Percentiles rank a stretch among this genome's conserved stretches.
phyloP scores from a whole-genome alignment of 1,140 invertebrate genomes.

The Paraescarpia echinospica region DNA sequence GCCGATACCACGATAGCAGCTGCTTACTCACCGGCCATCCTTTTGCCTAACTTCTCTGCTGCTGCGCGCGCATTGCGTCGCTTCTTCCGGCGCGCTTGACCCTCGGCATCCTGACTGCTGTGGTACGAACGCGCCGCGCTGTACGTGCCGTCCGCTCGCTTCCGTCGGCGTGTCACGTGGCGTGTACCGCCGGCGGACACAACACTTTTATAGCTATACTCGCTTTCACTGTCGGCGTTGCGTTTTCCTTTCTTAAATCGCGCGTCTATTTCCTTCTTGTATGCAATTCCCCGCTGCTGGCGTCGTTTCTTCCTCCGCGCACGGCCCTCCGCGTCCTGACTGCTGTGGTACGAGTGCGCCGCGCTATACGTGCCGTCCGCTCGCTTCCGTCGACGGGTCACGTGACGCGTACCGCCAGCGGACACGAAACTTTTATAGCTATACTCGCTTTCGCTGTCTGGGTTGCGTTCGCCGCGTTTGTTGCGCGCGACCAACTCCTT shows the following conservation, averaged over 20 bases:
- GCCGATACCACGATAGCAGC: neutral
- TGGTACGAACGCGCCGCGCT: conserved; percentile 52
- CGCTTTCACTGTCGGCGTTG: conserved; percentile 15
- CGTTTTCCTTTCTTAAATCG: conserved; percentile 18
- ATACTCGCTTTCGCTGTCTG: conserved; percentile 44
- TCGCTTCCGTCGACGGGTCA: conserved; percentile 41
- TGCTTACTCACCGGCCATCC: conserved; percentile 24
- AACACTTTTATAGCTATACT: conserved; percentile 41
- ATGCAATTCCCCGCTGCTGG: conserved; percentile 34
- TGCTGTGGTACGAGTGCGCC: conserved; percentile 54
- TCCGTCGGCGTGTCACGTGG: conserved; percentile 44
- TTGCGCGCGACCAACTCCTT: conserved; percentile 37
- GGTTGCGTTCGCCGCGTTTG: conserved; percentile 39
- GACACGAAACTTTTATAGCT: conserved; percentile 45
- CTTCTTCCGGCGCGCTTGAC: conserved; percentile 42
- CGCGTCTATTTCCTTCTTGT: conserved; percentile 18
- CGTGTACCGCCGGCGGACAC: conserved; percentile 54
- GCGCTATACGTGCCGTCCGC: conserved; percentile 52
- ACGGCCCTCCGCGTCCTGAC: conserved; percentile 45
- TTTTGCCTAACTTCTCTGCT: conserved; percentile 31
- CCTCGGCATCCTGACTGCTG: conserved; percentile 49
- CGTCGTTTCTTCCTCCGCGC: conserved; percentile 45
- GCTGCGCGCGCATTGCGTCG: conserved; percentile 38
- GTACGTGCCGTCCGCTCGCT: conserved; percentile 52
- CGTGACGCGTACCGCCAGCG: conserved; percentile 46